Evolutionary conservation across 2,888 invertebrate species (phyloP).

Genomic region (Conchocele bisecta): DNA sequence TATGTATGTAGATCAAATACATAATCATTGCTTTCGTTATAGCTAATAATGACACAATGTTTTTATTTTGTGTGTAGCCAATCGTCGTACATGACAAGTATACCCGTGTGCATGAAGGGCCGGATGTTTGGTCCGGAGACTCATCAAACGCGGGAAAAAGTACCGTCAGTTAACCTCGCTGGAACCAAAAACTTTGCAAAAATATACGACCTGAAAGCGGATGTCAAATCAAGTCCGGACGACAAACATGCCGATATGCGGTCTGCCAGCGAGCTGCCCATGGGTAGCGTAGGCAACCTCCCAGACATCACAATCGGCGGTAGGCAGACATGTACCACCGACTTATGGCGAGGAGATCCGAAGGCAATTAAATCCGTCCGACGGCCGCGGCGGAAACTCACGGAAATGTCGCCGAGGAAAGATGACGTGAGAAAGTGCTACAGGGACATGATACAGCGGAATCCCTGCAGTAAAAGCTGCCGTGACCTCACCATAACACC

Average conservation of each 20-base stretch:
- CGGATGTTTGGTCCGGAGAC: too few species aligned
- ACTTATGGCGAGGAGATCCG: neutral
- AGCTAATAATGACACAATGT: too few species aligned
- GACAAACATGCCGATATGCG: too few species aligned
- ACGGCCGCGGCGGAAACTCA: slow-evolving; percentile 32
- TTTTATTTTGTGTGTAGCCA: too few species aligned
- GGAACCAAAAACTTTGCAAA: slow-evolving; percentile 9
- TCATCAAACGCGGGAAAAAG: too few species aligned
- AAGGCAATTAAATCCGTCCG: slow-evolving; percentile 49
- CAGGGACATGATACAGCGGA: slow-evolving; percentile 30
- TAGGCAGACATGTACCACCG: neutral
- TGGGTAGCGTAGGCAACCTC: neutral
- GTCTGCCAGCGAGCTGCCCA: neutral
- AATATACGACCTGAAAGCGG: slow-evolving; percentile 1
- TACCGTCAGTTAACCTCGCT: neutral
- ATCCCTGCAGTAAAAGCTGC: slow-evolving; percentile 38
- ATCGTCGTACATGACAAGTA: too few species aligned
- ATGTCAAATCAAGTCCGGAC: too few species aligned
- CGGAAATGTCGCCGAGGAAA: slow-evolving; percentile 52
- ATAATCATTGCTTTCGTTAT: too few species aligned
- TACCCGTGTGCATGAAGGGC: too few species aligned
- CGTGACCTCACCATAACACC: slow-evolving; percentile 41
- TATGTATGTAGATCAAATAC: too few species aligned
- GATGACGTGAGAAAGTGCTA: slow-evolving; percentile 49
- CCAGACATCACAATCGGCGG: neutral